Evolutionary conservation across 1,140 invertebrate genomes (phyloP).

Genomic region (Brachionus rotundiformis): DNA sequence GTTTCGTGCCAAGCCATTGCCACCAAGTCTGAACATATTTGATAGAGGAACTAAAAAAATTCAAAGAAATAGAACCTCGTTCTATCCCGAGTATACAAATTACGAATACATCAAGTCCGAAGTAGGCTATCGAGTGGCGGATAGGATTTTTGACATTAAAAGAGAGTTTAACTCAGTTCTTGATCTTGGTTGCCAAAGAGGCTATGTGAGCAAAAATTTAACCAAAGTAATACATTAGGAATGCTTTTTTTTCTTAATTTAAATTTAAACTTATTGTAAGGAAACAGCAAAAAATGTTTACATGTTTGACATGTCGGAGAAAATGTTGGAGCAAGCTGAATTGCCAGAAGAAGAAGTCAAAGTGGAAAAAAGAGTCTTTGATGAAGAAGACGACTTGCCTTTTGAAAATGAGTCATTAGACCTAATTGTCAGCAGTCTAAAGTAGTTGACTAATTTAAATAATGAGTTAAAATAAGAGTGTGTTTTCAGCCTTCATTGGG

Average conservation of each 20-base stretch:
- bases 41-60: conserved; percentile 79
- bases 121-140: conserved; percentile 82
- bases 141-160: conserved; percentile 89
- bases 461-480: neutral
- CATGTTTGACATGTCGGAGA: conserved; percentile 17
- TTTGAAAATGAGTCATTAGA: conserved; percentile 83
- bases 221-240: neutral
- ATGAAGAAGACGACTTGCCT: conserved; percentile 80
- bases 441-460: conserved; percentile 57
- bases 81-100: conserved; percentile 72
- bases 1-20: neutral
- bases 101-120: conserved; percentile 92
- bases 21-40: conserved; percentile 68
- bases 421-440: conserved; percentile 71
- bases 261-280: neutral
- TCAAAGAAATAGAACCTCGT: conserved; percentile 77
- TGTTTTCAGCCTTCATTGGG: conserved; percentile 79
- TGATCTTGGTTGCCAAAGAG: conserved; percentile 79
- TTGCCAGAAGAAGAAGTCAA: conserved; percentile 64
- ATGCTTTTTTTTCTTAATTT: neutral
- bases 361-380: conserved; percentile 78
- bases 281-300: neutral
- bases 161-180: conserved; percentile 80
- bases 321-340: conserved; percentile 53
- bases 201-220: conserved; percentile 67